These are phyloP conservation scores for Nesidiocoris tenuis DNA, from an alignment of 2,888 invertebrate species.

Conservation along the genomic window DNA sequence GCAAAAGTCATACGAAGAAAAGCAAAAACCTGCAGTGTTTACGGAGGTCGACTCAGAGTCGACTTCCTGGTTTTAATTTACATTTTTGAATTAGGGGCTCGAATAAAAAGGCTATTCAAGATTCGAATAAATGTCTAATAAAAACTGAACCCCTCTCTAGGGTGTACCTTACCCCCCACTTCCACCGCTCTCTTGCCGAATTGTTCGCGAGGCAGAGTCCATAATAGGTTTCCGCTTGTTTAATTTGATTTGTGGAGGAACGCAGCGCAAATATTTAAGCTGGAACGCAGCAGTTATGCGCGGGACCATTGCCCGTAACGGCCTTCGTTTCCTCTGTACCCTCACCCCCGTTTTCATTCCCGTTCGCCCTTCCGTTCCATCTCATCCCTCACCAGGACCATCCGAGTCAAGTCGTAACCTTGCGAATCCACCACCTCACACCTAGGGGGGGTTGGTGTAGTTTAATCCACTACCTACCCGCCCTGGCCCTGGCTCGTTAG, in stretches of 20 bases:
- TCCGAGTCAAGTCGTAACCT: neutral
- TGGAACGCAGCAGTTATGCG: neutral
- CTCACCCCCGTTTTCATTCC: neutral
- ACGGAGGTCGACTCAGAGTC: neutral
- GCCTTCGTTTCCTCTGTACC: neutral
- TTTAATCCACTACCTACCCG: neutral
- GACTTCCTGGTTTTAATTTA: neutral
- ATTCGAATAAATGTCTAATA: constrained; percentile 1
- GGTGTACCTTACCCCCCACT: neutral
- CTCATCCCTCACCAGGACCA: neutral
- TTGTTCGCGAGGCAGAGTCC: neutral
- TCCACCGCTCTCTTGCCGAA: neutral
- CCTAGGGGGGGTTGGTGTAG: neutral
- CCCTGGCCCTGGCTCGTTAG: neutral
- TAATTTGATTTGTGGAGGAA: constrained; percentile 32
- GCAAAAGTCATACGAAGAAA: neutral
- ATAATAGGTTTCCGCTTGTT: constrained; percentile 28
- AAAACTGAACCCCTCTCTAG: constrained; percentile 2
- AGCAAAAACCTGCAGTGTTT: neutral
- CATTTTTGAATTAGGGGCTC: neutral
- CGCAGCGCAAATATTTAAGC: constrained; percentile 32
- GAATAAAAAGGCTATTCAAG: neutral
- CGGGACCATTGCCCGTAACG: constrained; percentile 21
- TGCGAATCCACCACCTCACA: neutral
- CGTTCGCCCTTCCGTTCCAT: constrained; percentile 2